phyloP scores from a whole-genome alignment of 2,888 invertebrate genomes.

The Gryllus longicercus region DNA sequence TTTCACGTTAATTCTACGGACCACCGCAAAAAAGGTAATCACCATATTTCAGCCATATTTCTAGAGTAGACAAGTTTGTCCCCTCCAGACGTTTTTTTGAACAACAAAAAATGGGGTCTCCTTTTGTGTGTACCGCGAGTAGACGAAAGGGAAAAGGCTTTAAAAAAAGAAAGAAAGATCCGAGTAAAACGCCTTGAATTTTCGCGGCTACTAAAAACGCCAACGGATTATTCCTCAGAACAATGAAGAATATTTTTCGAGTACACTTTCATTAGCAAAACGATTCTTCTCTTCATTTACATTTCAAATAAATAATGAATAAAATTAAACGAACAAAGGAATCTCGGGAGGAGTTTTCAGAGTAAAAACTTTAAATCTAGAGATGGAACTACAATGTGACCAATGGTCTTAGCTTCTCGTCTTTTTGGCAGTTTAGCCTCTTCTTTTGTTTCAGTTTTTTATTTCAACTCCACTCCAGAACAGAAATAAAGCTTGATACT shows the following conservation, averaged over 20 bases:
- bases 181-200: too few species aligned
- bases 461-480: not conserved
- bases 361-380: not conserved
- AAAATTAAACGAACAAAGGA: constrained; percentile 5
- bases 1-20: too few species aligned
- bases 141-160: too few species aligned
- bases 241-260: constrained; percentile 1
- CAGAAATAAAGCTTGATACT: not conserved
- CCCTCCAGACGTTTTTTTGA: too few species aligned
- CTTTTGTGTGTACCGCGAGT: too few species aligned
- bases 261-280: not conserved
- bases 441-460: constrained; percentile 5
- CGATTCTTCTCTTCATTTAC: not conserved
- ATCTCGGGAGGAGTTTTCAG: not conserved
- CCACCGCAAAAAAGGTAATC: too few species aligned
- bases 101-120: too few species aligned
- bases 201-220: too few species aligned
- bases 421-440: not conserved
- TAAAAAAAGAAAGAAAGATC: too few species aligned
- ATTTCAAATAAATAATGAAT: constrained; percentile 17
- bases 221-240: not conserved
- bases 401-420: not conserved
- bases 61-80: too few species aligned
- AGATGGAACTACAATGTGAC: not conserved
- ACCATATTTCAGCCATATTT: too few species aligned